Conservation (phyloP, 2,797 vertebrate species). For the Mus minutoides region DNA sequence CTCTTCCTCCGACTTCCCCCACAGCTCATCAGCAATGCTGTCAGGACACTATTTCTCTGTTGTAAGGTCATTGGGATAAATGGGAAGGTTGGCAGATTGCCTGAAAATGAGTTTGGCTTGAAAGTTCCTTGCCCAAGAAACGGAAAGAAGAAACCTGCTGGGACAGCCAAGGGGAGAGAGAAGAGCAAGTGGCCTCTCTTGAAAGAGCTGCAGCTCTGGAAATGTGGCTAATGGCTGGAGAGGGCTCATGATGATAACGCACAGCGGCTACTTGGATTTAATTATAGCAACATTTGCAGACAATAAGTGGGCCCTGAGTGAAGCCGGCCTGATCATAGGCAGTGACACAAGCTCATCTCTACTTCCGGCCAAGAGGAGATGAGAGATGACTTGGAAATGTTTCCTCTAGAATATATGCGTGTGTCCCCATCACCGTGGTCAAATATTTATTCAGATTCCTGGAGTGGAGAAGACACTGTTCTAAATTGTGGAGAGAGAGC, state of each 20-base stretch:
- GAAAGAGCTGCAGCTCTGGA: slow-evolving; percentile 69
- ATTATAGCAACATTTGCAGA: slow-evolving; percentile 77
- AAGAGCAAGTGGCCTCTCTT: slow-evolving; percentile 77
- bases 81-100: slow-evolving; percentile 76
- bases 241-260: slow-evolving; percentile 78
- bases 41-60: slow-evolving; percentile 55
- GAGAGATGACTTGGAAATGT: slow-evolving; percentile 69
- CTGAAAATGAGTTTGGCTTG: slow-evolving; percentile 76
- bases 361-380: slow-evolving; percentile 66
- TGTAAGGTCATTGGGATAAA: slow-evolving; percentile 72
- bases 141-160: slow-evolving; percentile 68
- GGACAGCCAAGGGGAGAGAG: slow-evolving; percentile 72
- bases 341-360: slow-evolving; percentile 76
- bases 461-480: neutral
- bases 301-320: slow-evolving; percentile 72
- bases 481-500: slow-evolving; percentile 32
- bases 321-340: slow-evolving; percentile 32
- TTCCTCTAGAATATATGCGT: slow-evolving; percentile 27
- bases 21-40: slow-evolving; percentile 43
- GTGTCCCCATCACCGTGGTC: neutral
- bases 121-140: slow-evolving; percentile 76
- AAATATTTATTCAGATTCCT: slow-evolving; percentile 62
- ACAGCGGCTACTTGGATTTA: slow-evolving; percentile 68
- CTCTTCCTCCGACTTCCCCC: neutral
- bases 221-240: slow-evolving; percentile 72